Conservation (phyloP, 2,797 vertebrate species). For the Siniperca obscura region DNA sequence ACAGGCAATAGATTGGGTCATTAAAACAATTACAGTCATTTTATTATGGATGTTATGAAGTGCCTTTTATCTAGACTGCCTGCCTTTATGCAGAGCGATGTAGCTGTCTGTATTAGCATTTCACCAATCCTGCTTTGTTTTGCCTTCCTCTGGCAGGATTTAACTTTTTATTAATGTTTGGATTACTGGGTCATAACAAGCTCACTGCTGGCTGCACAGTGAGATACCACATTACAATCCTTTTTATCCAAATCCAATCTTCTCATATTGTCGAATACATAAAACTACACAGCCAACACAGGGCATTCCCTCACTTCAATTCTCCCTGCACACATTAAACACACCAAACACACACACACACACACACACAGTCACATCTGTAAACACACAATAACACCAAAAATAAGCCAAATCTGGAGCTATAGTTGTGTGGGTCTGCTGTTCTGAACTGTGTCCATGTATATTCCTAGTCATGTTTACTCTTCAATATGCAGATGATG, state of each 20-base stretch:
- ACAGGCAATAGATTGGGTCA: slow-evolving; percentile 16
- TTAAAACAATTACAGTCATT: slow-evolving; percentile 21
- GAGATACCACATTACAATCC: slow-evolving; percentile 43
- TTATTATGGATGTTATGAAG: slow-evolving; percentile 16
- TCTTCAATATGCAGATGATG: slow-evolving; percentile 48
- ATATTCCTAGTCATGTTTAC: slow-evolving; percentile 37
- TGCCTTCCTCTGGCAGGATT: slow-evolving; percentile 60
- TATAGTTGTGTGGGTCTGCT: not conserved
- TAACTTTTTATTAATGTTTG: slow-evolving; percentile 66
- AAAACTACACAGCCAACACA: slow-evolving; percentile 18
- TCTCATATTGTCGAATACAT: slow-evolving; percentile 23
- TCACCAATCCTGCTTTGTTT: slow-evolving; percentile 41
- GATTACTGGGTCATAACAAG: slow-evolving; percentile 62
- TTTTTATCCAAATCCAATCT: slow-evolving; percentile 57
- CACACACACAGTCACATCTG: slow-evolving; percentile 25
- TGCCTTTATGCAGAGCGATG: slow-evolving; percentile 3
- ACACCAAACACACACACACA: not conserved
- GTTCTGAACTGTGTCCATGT: slow-evolving; percentile 16
- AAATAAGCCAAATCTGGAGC: slow-evolving; percentile 32
- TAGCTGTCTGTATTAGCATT: slow-evolving; percentile 31
- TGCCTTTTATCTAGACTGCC: slow-evolving; percentile 17
- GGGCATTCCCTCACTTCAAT: slow-evolving; percentile 10
- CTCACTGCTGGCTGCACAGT: slow-evolving; percentile 46
- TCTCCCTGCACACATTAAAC: slow-evolving; percentile 12
- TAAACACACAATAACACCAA: slow-evolving; percentile 36